Percentiles rank a stretch among this genome's conserved stretches.
Conservation (phyloP, 2,113 vertebrate species). For the Chascanopsetta lugubris region DNA sequence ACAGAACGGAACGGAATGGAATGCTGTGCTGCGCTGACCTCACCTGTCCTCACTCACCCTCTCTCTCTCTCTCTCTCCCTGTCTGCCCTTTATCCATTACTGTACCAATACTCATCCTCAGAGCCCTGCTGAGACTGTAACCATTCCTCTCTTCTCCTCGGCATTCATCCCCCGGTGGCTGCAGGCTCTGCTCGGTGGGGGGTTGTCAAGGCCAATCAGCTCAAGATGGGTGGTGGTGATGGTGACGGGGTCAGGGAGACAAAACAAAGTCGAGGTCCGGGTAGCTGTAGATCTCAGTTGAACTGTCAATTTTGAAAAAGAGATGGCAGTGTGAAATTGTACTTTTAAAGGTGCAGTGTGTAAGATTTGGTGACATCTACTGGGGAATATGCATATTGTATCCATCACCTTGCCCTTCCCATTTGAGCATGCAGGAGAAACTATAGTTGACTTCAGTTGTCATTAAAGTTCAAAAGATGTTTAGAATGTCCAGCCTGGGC, state of each 20-base stretch:
- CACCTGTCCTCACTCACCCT: constrained; percentile 11
- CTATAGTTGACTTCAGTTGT: no score
- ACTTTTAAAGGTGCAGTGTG: background rate
- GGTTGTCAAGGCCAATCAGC: constrained; percentile 48
- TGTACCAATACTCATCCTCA: constrained; percentile 13
- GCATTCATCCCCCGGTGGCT: constrained; percentile 22
- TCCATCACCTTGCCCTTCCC: no score
- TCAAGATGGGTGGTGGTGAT: constrained; percentile 31
- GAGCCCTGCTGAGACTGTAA: constrained; percentile 43
- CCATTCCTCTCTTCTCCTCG: constrained; percentile 31
- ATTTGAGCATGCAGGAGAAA: no score
- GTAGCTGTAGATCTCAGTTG: background rate
- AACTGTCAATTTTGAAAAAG: background rate
- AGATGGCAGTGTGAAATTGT: background rate
- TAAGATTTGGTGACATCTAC: no score
- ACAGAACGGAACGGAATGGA: no score
- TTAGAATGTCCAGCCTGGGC: no score
- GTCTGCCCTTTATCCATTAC: constrained; percentile 6
- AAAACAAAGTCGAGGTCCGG: constrained; percentile 4
- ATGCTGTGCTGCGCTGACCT: no score
- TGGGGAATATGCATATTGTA: no score
- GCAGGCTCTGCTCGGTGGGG: constrained; percentile 52
- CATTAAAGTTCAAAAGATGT: no score
- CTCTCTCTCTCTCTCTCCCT: no score
- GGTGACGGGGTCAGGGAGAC: constrained; percentile 16